Evolutionary conservation across 1,140 invertebrate species (phyloP).

Genomic region (Hyles vespertilio): DNA sequence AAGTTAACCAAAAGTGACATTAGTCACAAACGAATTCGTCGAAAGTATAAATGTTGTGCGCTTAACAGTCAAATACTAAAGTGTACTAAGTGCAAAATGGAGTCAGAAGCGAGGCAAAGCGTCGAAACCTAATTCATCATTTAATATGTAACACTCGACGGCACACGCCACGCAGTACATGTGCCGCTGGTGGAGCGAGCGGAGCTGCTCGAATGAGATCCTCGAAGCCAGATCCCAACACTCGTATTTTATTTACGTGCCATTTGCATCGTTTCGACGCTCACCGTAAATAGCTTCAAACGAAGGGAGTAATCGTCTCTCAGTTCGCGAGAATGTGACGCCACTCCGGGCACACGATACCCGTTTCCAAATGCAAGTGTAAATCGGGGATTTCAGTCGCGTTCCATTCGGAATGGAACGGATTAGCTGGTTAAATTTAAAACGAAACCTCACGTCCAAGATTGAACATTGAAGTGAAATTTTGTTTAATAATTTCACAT

Average conservation of each 20-base stretch:
- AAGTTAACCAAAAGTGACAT: too few relatives aligned
- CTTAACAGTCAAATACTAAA: too few relatives aligned
- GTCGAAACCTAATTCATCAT: constrained; percentile 19
- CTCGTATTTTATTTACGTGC: constrained; percentile 56
- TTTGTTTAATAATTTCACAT: background rate
- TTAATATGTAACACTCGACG: constrained; percentile 16
- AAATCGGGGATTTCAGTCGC: constrained; percentile 7
- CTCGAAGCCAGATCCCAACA: constrained; percentile 16
- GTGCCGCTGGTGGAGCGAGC: background rate
- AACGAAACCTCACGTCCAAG: constrained; percentile 2
- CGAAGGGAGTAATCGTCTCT: constrained; percentile 8
- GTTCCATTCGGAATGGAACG: constrained; percentile 3
- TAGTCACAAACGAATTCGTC: too few relatives aligned
- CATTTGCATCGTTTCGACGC: constrained; percentile 38
- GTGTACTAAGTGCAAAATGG: too few relatives aligned
- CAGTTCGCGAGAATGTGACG: constrained; percentile 11
- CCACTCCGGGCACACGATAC: background rate
- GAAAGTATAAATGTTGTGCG: too few relatives aligned
- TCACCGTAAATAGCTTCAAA: constrained; percentile 8
- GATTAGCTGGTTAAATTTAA: constrained; percentile 12
- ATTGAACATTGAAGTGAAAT: background rate
- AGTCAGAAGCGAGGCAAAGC: background rate
- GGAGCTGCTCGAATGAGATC: constrained; percentile 11
- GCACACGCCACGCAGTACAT: background rate
- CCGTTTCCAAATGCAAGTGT: constrained; percentile 8